Base-by-base conservation (phyloP, 1,140 invertebrate genomes). In the Planococcus citri region DNA sequence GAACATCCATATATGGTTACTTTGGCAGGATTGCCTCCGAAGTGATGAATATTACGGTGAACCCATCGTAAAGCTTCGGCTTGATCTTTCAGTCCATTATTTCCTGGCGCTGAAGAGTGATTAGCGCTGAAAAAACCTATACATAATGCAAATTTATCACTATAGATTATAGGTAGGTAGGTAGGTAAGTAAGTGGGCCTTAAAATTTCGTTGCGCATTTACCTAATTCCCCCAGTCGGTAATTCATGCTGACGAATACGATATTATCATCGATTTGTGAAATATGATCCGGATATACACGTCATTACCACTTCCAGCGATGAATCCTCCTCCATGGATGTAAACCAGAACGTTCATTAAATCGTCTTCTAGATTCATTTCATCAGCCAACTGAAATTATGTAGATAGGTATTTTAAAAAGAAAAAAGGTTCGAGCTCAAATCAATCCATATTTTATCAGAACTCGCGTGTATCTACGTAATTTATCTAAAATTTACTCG, bases 1-100 rank as follows among this genome's bases (percentile, higher is more conserved):
- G 82, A 83, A 77, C 89, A 84, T 0, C 89, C 89, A 69, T 88
- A 79, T 0, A 91, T 75, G 0, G 89, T 91, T 0, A 92, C 80
- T 37, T 82, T 79, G 12, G 81, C 78, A 0, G 83, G 80, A 78
- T 91, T 86, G 6, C 89, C 89, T 1, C 88, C 88, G 74, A 91
- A 91, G n/a, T 81, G 78, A n/a, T 77, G 77, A 57, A 90, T 87
- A 77, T 91, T 89, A 69, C 85, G 80, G 64, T 83, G 78, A 1
- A 90, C 78, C 89, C 89, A 92, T 20, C 84, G 73, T 17, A 92
- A 74, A 0, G 87, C 87, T 69, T 87, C 75, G 70, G 85, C 84
- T 71, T 91, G 87, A 76, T 91, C 89, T 69, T 86, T 78, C 12
- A 90, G 74, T 1, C 87, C 87, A 24, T 87, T 81, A 75, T 90